These are phyloP conservation scores for silkworm (Bombyx mori) DNA, from an alignment of 1,140 invertebrate genomes.

Conservation along the genomic window DNA sequence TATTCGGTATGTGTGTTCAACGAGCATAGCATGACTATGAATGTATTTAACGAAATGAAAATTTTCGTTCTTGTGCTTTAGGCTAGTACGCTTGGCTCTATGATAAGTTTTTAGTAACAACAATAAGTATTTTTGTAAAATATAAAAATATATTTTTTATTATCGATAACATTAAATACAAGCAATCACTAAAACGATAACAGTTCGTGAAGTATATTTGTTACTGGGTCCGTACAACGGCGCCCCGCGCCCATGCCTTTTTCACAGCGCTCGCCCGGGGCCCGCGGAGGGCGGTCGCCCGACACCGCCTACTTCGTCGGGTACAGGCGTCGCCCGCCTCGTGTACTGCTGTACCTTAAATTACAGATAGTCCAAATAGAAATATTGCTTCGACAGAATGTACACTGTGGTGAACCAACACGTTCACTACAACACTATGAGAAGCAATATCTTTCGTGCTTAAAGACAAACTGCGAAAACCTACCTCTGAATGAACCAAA, in stretches of 20 bases:
- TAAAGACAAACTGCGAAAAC: too few relatives aligned
- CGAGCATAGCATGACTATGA: too few relatives aligned
- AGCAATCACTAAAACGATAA: conserved; percentile 50
- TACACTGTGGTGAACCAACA: too few relatives aligned
- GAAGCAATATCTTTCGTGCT: too few relatives aligned
- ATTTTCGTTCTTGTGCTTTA: too few relatives aligned
- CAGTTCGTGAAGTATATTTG: conserved; percentile 67
- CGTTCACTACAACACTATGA: too few relatives aligned
- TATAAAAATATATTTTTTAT: neutral
- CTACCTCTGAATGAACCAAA: too few relatives aligned
- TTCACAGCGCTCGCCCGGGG: conserved; percentile 50
- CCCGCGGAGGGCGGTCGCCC: conserved; percentile 61
- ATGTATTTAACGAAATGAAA: too few relatives aligned
- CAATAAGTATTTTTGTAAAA: too few relatives aligned
- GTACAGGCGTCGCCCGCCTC: conserved; percentile 62
- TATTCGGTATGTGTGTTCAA: too few relatives aligned
- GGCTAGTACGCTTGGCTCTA: too few relatives aligned
- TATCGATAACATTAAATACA: conserved; percentile 26
- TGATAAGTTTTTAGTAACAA: too few relatives aligned
- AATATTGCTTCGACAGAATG: conserved; percentile 33
- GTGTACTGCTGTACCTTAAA: conserved; percentile 55
- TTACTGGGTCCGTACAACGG: conserved; percentile 57
- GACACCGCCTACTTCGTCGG: conserved; percentile 67
- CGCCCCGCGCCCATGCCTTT: conserved; percentile 60
- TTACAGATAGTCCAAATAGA: conserved; percentile 39